Evolutionary conservation across 2,797 vertebrate genomes (phyloP).

Genomic region (Acipenser transmontanus): DNA sequence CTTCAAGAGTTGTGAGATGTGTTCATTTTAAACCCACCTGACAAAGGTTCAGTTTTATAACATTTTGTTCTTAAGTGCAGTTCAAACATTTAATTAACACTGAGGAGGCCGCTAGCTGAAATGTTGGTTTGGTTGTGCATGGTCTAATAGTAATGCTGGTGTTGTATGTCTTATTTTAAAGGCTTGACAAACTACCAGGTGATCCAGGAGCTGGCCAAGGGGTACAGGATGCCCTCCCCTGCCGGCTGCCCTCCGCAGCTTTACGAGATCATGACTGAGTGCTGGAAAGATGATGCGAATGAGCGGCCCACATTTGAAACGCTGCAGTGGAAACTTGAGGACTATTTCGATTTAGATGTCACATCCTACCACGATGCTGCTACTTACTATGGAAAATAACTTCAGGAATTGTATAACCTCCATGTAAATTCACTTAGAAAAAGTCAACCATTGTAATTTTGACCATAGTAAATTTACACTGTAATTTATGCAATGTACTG

Average conservation of each 20-base stretch:
- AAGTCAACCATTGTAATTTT: too few species aligned
- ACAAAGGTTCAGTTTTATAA: too few species aligned
- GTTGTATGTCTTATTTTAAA: slow-evolving; percentile 32
- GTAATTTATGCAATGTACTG: too few species aligned
- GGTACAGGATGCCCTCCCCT: slow-evolving; percentile 74
- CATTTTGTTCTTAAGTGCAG: too few species aligned
- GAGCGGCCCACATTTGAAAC: slow-evolving; percentile 76
- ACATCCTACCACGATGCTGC: slow-evolving; percentile 45
- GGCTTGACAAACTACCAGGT: slow-evolving; percentile 73
- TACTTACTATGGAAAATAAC: slow-evolving; percentile 24
- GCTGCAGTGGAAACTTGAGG: slow-evolving; percentile 72
- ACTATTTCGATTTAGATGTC: slow-evolving; percentile 58
- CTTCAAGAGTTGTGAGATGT: too few species aligned
- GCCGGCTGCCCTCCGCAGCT: slow-evolving; percentile 55
- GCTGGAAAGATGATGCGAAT: slow-evolving; percentile 62
- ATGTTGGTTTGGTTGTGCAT: too few species aligned
- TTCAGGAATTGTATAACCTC: neutral
- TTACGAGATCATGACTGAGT: slow-evolving; percentile 76
- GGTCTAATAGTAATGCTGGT: neutral
- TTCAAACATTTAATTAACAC: too few species aligned
- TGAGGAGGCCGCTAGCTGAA: too few species aligned
- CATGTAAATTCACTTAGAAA: neutral
- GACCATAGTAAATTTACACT: too few species aligned
- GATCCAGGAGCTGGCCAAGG: slow-evolving; percentile 59
- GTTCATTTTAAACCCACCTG: too few species aligned